Evolutionary conservation across 2,113 vertebrate species (phyloP).

Genomic region (Burhinus bistriatus): DNA sequence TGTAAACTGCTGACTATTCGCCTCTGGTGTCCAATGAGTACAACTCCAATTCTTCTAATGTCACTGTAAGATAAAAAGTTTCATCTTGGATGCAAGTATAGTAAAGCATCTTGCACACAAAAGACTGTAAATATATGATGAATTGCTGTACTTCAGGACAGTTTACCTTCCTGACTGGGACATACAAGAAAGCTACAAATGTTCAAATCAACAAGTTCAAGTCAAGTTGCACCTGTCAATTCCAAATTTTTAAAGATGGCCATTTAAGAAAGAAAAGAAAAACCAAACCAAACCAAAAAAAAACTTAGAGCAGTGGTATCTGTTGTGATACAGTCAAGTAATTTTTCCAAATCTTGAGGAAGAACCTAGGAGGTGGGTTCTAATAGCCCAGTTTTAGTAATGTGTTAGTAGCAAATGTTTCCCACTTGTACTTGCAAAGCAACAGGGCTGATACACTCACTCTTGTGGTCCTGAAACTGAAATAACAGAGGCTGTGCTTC

Average conservation of each 20-base stretch:
- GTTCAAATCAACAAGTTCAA: background rate
- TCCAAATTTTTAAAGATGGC: background rate
- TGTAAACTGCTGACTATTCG: conserved; percentile 96
- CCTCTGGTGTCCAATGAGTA: conserved; percentile 95
- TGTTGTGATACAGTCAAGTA: background rate
- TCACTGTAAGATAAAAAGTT: conserved; percentile 82
- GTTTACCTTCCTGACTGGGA: background rate
- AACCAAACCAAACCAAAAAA: too few relatives aligned
- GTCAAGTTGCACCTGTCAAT: background rate
- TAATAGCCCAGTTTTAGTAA: background rate
- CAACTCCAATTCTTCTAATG: conserved; percentile 91
- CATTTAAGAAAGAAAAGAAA: background rate
- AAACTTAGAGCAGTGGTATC: background rate
- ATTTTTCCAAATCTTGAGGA: background rate
- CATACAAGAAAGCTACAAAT: background rate
- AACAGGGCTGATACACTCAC: background rate
- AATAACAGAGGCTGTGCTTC: background rate
- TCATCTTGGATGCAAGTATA: background rate
- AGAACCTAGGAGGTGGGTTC: background rate
- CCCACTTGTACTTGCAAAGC: background rate
- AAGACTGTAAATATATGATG: background rate
- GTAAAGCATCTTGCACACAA: background rate
- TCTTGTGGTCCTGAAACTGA: background rate
- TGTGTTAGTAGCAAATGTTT: background rate
- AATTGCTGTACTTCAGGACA: background rate